Base-by-base conservation (phyloP, 2,888 invertebrate species). In the Acanthosepion esculentum region DNA sequence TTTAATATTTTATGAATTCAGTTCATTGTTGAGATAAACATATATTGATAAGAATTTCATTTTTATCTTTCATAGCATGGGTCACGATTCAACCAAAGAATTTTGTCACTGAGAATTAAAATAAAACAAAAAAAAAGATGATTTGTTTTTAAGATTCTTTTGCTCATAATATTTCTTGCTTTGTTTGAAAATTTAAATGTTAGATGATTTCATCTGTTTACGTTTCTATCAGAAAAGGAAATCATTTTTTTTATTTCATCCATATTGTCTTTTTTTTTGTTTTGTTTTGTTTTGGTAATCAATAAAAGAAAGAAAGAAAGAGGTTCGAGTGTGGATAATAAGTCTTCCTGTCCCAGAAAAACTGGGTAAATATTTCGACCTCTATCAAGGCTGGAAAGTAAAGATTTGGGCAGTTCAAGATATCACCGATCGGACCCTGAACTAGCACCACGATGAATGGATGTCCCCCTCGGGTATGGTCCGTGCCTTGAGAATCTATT, bases 1-100 rank as follows among this genome's bases (percentile, higher is more conserved):
- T 4, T 23, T n/a, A 78, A 78, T 78, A 78, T 78, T 78, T 78
- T 78, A n/a, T n/a, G 12, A n/a, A 78, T 78, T 78, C 78, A 78
- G 15, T 78, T 78, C 78, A 78, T 33, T 15, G 78, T 33, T 33
- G n/a, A 12, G 78, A 78, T 78, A 78, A 78, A 78, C 78, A 78
- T 78, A 33, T 33, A 78, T 78, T 78, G 78, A 78, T 26, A 78
- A 12, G 18, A n/a, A n/a, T 78, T 78, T 78, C n/a, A n/a, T 78
- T 78, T 78, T 78, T 78, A 78, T 78, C 78, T 78, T 78, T 78
- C n/a, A 33, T n/a, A 33, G 78, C 78, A 78, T 78, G 78, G n/a
- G 78, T 78, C 78, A 78, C 33, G 78, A 78, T 78, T 78, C n/a
- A 78, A 33, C 33, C n/a, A 33, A 78, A 78, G 78, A 78, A 78